These are phyloP conservation scores for Hipposideros larvatus DNA, from an alignment of 2,797 vertebrate species.

Conservation along the genomic window DNA sequence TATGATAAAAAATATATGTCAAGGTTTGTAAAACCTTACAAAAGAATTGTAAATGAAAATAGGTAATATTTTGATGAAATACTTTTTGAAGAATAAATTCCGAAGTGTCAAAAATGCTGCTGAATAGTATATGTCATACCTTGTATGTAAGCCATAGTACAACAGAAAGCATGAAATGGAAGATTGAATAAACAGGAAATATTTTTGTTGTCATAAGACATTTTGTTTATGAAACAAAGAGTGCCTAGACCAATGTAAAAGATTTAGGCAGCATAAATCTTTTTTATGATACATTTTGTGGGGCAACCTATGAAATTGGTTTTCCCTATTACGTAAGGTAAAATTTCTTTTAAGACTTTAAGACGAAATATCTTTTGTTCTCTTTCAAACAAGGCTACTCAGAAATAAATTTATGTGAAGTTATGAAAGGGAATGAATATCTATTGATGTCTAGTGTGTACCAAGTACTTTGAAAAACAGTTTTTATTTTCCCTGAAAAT, in stretches of 20 bases:
- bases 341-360: background rate
- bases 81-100: background rate
- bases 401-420: background rate
- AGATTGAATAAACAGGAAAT: background rate
- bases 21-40: no score
- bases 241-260: constrained; percentile 5
- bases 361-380: background rate
- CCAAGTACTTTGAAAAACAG: background rate
- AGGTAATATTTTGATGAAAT: background rate
- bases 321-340: background rate
- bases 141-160: background rate
- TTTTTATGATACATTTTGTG: background rate
- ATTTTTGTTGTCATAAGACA: background rate
- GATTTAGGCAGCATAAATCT: background rate
- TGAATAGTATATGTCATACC: background rate
- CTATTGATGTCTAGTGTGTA: background rate
- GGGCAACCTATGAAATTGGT: background rate
- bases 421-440: background rate
- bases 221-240: constrained; percentile 29
- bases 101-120: background rate
- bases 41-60: background rate
- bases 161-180: background rate
- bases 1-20: background rate
- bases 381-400: background rate
- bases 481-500: background rate